Conservation (phyloP, 2,113 vertebrate genomes). For the Deroptyus accipitrinus region DNA sequence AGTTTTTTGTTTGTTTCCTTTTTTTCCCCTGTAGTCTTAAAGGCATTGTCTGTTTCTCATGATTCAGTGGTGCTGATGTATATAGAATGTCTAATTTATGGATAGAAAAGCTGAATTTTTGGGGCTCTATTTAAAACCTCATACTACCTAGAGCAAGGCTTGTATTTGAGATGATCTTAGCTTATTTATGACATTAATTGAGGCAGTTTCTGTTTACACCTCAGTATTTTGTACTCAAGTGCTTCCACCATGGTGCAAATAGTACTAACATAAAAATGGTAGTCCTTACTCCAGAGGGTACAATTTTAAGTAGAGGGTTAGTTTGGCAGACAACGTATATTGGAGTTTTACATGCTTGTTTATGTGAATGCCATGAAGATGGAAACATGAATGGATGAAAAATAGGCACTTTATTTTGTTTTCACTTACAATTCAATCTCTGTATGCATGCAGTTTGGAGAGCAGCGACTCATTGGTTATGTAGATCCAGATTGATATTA, state of each 20-base stretch:
- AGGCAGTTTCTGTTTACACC: neutral
- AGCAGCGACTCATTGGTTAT: neutral
- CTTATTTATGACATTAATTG: neutral
- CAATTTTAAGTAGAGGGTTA: neutral
- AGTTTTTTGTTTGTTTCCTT: neutral
- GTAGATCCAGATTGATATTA: neutral
- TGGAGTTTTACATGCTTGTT: neutral
- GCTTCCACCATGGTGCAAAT: neutral
- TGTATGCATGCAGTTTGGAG: neutral
- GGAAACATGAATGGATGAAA: neutral
- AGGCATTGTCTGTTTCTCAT: neutral
- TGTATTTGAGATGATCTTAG: neutral
- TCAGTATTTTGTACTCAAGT: neutral
- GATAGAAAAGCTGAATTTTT: neutral
- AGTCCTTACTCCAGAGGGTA: neutral
- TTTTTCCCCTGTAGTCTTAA: neutral
- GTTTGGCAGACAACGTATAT: neutral
- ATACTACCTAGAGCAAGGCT: neutral
- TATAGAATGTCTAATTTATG: neutral
- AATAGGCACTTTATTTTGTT: neutral
- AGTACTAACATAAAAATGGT: neutral
- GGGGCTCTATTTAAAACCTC: neutral
- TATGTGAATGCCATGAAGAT: neutral
- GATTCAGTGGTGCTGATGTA: fast-evolving
- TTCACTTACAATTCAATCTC: neutral